phyloP scores from a whole-genome alignment of 2,113 vertebrate genomes.

The Pholis gunnellus region DNA sequence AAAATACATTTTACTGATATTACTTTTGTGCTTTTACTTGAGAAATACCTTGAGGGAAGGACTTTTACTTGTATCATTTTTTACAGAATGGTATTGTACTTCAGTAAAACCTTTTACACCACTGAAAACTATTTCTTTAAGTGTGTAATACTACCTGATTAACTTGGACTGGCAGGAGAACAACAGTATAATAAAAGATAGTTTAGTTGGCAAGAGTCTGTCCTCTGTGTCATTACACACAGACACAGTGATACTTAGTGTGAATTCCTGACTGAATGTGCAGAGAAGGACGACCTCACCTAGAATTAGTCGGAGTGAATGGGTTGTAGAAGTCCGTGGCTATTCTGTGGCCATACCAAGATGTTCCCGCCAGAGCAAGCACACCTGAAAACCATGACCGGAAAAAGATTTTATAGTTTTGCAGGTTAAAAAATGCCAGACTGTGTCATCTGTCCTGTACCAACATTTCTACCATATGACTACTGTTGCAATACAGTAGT shows the following conservation, averaged over 20 bases:
- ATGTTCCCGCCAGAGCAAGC: conserved; percentile 87
- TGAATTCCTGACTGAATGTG: not conserved
- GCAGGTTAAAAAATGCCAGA: not conserved
- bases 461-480: not conserved
- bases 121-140: not conserved
- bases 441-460: not conserved
- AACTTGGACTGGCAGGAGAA: not conserved
- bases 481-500: not conserved
- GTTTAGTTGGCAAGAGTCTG: not conserved
- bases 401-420: not conserved
- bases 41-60: not conserved
- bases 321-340: conserved; percentile 90
- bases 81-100: not conserved
- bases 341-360: conserved; percentile 92
- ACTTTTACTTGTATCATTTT: not conserved
- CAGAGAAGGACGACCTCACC: conserved; percentile 77
- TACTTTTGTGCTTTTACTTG: not conserved
- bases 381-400: conserved; percentile 82
- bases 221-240: not conserved
- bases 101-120: not conserved
- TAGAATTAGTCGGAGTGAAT: conserved; percentile 90
- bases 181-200: not conserved
- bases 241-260: not conserved
- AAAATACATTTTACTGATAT: not conserved
- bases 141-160: not conserved